phyloP scores from a whole-genome alignment of 1,140 invertebrate species.

The Artemia franciscana region DNA sequence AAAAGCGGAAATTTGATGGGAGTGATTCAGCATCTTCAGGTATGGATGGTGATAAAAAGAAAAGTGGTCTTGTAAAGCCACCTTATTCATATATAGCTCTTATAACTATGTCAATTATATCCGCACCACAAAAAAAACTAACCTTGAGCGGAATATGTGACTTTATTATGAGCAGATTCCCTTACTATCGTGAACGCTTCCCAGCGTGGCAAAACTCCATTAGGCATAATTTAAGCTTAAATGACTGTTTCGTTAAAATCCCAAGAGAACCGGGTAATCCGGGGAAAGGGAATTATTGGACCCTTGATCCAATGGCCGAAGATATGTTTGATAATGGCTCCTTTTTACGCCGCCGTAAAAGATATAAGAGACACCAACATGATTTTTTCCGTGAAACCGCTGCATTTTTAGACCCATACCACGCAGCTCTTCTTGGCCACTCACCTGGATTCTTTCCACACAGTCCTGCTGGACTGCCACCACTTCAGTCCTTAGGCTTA shows the following conservation, averaged over 20 bases:
- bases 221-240: constrained; percentile 85
- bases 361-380: constrained; percentile 66
- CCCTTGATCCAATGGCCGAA: constrained; percentile 80
- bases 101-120: constrained; percentile 92
- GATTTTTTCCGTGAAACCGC: constrained; percentile 24
- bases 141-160: constrained; percentile 95
- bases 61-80: constrained; percentile 49
- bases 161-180: constrained; percentile 95
- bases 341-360: constrained; percentile 75
- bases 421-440: constrained; percentile 14
- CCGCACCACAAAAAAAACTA: constrained; percentile 86
- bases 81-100: constrained; percentile 94
- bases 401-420: constrained; percentile 19
- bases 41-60: constrained; percentile 12
- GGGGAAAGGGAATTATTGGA: constrained; percentile 98
- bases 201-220: constrained; percentile 93
- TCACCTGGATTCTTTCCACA: constrained; percentile 3
- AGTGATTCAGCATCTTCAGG: background rate
- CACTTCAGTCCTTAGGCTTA: background rate
- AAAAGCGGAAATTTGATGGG: background rate
- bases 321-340: constrained; percentile 99
- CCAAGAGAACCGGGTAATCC: constrained; percentile 93
- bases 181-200: constrained; percentile 84
- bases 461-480: background rate
- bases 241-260: constrained; percentile 98